Base-by-base conservation (phyloP, 2,888 invertebrate species). In the Myopa testacea region DNA sequence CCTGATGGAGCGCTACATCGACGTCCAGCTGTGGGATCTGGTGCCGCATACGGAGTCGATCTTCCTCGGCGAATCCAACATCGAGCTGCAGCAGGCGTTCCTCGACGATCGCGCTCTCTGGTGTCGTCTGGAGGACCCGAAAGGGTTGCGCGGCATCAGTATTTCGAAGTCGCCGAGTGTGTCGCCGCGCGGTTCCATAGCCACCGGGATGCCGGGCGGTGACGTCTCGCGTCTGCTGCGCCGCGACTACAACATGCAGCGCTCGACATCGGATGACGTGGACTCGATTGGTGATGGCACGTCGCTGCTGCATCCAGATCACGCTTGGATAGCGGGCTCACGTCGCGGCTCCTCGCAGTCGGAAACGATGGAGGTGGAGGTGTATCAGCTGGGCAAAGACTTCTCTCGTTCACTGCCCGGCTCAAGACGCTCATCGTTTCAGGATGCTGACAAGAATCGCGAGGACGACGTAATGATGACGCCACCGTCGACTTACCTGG, bases 331-430 rank as follows among this genome's bases (percentile, higher is more conserved):
- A 70, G 93, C 92, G 1, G 93, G 93, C 78, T 95, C 95, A 0
- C 91, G 96, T 50, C 92, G 96, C 52, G 96, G 96, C 58, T 96
- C 96, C n/a, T 95, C 95, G 63, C 96, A 96, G 87, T 96, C 96
- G 0, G 96, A 96, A 87, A 95, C 95, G 74, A 90, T 96, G 71
- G 96, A 96, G 87, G 94, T 94, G 73, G 95, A 95, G 87, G 94
- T 94, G 12, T 96, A 96, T 89, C 94, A 96, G 87, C 91, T 96
- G 71, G 95, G 93, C 78, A 95, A 95, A 88, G 96, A 96, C 89
- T 95, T 95, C 88, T 96, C 96, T 37, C 92, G 95, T 84, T 96
- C 96, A 5, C 90, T 96, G 83, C 96, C 96, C 0, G 96, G 96
- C 10, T 96, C 95, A 16, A 91, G 96, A 77, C 92, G 96, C 75